A percentile compares a stretch with the other conserved stretches of the same genome.
Evolutionary conservation across 2,888 invertebrate genomes (phyloP).

Genomic region (Tenthredo livida): DNA sequence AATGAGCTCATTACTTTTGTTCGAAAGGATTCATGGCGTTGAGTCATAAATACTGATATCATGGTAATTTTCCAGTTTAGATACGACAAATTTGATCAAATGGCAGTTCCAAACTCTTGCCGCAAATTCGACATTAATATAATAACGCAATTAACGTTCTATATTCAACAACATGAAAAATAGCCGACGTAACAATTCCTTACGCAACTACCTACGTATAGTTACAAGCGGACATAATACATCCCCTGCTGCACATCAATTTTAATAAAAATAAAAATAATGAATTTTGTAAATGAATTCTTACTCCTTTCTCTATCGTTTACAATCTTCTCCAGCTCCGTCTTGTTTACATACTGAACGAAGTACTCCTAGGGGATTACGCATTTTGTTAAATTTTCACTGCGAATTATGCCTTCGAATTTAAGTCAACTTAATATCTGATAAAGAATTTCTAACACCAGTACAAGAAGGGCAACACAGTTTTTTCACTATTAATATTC

Average conservation of each 20-base stretch:
- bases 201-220: constrained; percentile 27
- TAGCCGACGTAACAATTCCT: neutral
- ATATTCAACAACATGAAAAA: constrained; percentile 30
- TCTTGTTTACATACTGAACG: constrained; percentile 62
- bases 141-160: neutral
- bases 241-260: constrained; percentile 52
- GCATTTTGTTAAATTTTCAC: constrained; percentile 55
- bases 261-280: constrained; percentile 44
- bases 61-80: constrained; percentile 55
- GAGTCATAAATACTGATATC: constrained; percentile 53
- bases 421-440: neutral
- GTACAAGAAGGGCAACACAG: neutral
- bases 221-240: constrained; percentile 51
- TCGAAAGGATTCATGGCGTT: neutral
- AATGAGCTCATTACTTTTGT: neutral
- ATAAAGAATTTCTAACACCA: neutral
- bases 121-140: neutral
- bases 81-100: constrained; percentile 24
- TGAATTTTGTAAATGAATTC: constrained; percentile 56
- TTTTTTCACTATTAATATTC: neutral
- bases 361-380: constrained; percentile 64
- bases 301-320: constrained; percentile 65
- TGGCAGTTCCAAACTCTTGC: neutral
- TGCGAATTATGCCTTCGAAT: constrained; percentile 34
- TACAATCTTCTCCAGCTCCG: constrained; percentile 62